These are phyloP conservation scores for Manacus vitellinus DNA, from an alignment of 2,113 vertebrate genomes.

Conservation along the genomic window DNA sequence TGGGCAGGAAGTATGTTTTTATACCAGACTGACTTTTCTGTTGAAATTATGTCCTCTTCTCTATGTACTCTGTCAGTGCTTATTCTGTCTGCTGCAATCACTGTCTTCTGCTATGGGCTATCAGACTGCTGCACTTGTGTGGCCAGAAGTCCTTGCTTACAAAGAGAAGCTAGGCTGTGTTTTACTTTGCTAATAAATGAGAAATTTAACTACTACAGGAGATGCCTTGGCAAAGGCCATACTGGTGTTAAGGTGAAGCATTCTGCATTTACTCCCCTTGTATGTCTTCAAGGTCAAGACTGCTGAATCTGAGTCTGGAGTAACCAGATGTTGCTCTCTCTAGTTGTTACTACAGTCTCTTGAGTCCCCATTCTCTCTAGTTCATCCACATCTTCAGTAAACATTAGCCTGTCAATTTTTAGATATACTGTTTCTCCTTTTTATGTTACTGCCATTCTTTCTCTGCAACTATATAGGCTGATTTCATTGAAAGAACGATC, in stretches of 20 bases:
- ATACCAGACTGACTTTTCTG: neutral
- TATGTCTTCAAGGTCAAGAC: neutral
- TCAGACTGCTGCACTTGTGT: neutral
- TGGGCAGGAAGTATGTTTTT: neutral
- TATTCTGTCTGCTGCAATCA: neutral
- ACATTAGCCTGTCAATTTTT: neutral
- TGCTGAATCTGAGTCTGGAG: neutral
- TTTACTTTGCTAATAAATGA: neutral
- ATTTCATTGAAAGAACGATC: neutral
- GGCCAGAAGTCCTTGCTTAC: neutral
- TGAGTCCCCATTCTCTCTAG: neutral
- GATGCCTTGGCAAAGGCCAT: neutral
- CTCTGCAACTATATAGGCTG: neutral
- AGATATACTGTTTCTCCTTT: neutral
- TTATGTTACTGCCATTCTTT: neutral
- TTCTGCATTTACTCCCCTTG: neutral
- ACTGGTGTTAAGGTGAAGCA: neutral
- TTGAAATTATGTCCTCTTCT: neutral
- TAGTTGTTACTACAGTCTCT: neutral
- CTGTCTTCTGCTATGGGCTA: neutral
- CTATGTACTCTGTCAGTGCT: neutral
- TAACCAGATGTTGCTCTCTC: neutral
- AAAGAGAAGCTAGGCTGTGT: neutral
- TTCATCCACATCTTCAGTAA: neutral
- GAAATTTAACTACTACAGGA: neutral